Percentiles rank a stretch among this genome's conserved stretches.
These are phyloP conservation scores for Parauchenoglanis ngamensis DNA, from an alignment of 2,797 vertebrate species.

Conservation along the genomic window DNA sequence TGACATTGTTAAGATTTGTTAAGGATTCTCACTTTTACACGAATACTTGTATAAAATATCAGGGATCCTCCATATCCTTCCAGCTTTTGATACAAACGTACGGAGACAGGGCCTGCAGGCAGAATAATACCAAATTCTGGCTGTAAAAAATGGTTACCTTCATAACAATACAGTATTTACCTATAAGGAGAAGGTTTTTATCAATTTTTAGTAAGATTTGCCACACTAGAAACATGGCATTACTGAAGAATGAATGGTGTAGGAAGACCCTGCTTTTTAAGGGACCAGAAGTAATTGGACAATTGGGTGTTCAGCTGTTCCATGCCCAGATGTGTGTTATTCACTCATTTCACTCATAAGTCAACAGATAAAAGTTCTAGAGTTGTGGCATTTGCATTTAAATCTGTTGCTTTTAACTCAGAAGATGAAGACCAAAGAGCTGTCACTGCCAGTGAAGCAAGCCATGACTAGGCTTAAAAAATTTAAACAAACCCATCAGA, in stretches of 20 bases:
- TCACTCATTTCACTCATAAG: neutral
- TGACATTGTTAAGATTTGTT: neutral
- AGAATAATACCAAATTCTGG: neutral
- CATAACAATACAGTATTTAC: neutral
- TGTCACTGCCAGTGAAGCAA: constrained; percentile 11
- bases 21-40: neutral
- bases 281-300: neutral
- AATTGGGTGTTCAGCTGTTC: neutral
- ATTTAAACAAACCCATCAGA: neutral
- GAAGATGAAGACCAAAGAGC: neutral
- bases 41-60: neutral
- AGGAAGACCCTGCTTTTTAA: neutral
- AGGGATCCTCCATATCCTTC: neutral
- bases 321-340: neutral
- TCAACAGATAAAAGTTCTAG: neutral
- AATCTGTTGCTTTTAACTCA: neutral
- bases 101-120: neutral
- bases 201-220: neutral
- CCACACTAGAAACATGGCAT: neutral
- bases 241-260: neutral
- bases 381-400: neutral
- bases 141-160: neutral
- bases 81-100: neutral
- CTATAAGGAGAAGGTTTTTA: neutral
- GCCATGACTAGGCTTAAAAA: constrained; percentile 22